phyloP scores from a whole-genome alignment of 1,140 invertebrate genomes.

The Contarinia nasturtii region DNA sequence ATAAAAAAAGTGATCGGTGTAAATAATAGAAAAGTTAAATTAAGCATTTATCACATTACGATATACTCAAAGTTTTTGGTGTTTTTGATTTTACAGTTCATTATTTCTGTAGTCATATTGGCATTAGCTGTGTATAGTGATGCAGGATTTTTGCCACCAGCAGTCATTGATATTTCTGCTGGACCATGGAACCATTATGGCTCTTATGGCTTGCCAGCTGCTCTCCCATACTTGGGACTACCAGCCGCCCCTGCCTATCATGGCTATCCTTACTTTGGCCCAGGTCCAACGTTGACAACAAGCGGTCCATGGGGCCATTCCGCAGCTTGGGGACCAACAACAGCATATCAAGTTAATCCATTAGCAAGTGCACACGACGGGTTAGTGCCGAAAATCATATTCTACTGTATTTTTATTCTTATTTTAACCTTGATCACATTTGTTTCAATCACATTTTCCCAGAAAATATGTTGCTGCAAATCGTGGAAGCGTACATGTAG shows the following conservation, averaged over 20 bases:
- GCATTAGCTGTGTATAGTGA: neutral
- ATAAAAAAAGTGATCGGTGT: no score
- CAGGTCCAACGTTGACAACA: neutral
- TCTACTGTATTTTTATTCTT: no score
- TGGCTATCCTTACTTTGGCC: neutral
- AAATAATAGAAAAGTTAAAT: no score
- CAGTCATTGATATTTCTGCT: neutral
- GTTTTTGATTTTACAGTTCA: conserved; percentile 1
- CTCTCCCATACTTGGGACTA: neutral
- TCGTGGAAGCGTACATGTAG: conserved; percentile 27
- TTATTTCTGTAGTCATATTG: neutral
- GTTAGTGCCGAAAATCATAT: no score
- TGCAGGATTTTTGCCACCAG: neutral
- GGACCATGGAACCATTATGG: neutral
- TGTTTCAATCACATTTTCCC: neutral
- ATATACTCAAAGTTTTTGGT: neutral
- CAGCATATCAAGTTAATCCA: no score
- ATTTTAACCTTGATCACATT: no score
- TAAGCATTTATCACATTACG: no score
- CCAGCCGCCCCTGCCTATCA: neutral
- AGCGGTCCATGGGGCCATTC: no score
- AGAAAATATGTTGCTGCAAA: conserved; percentile 29
- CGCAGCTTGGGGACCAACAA: no score
- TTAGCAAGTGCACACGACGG: no score
- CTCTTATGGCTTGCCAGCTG: neutral